A percentile compares a stretch with the other conserved stretches of the same genome.
phyloP scores from a whole-genome alignment of 2,888 invertebrate species.

The Eristalinus aeneus region DNA sequence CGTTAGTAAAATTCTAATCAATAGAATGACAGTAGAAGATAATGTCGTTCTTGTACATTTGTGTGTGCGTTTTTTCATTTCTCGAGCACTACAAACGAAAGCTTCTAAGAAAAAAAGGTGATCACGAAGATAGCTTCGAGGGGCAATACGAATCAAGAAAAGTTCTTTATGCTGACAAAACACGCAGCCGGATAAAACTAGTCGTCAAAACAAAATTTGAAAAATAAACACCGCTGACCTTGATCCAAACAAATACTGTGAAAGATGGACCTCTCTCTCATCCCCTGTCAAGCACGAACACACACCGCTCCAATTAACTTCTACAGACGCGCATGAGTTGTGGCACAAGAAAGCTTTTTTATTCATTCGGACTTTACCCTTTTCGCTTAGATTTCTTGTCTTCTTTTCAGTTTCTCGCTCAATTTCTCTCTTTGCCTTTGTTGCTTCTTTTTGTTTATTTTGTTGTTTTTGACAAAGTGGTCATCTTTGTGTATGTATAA shows the following conservation, averaged over 20 bases:
- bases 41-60: neutral
- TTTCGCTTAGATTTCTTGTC: slow-evolving; percentile 2
- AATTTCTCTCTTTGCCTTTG: neutral
- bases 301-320: neutral
- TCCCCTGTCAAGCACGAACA: neutral
- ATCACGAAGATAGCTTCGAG: neutral
- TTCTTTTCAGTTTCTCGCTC: neutral
- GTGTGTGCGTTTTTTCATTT: neutral
- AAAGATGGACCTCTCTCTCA: slow-evolving; percentile 14
- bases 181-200: slow-evolving; percentile 42
- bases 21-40: slow-evolving; percentile 1
- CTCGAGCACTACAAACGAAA: slow-evolving; percentile 13
- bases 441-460: slow-evolving; percentile 5
- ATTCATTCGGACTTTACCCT: slow-evolving; percentile 28
- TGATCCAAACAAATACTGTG: slow-evolving; percentile 73
- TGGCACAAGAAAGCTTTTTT: slow-evolving; percentile 26
- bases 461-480: slow-evolving; percentile 8
- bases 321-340: neutral
- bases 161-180: slow-evolving; percentile 17
- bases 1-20: slow-evolving; percentile 37
- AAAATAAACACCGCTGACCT: slow-evolving; percentile 80
- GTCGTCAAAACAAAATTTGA: slow-evolving; percentile 79
- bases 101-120: neutral
- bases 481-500: slow-evolving; percentile 4
- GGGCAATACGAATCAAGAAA: neutral